These are phyloP conservation scores for Parascotia fuliginaria DNA, from an alignment of 2,888 invertebrate genomes.

Conservation along the genomic window DNA sequence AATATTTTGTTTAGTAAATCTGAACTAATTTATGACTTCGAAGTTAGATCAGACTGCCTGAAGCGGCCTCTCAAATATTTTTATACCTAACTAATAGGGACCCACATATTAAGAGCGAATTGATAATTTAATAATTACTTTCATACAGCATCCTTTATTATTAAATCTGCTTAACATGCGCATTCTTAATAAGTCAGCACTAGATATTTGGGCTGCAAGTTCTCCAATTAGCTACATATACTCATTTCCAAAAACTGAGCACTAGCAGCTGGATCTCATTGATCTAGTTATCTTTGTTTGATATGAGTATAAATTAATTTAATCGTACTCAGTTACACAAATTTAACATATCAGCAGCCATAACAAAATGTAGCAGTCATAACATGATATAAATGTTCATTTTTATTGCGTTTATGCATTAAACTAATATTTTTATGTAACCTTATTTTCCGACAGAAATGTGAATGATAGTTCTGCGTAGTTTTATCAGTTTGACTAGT, in stretches of 20 bases:
- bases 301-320: not conserved
- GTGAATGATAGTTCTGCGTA: no score
- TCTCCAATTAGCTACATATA: constrained; percentile 5
- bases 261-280: constrained; percentile 3
- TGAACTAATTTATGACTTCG: not conserved
- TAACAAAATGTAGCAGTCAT: not conserved
- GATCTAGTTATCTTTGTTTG: not conserved
- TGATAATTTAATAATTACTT: no score
- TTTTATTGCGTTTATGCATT: no score
- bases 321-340: not conserved
- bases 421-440: no score
- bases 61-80: not conserved
- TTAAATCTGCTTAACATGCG: no score
- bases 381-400: not conserved
- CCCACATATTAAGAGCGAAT: no score
- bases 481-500: no score
- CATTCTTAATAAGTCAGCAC: not conserved
- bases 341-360: no score
- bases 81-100: no score
- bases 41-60: constrained; percentile 3
- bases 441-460: no score
- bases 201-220: constrained; percentile 1
- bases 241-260: constrained; percentile 5
- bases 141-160: constrained; percentile 19
- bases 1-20: not conserved